Evolutionary conservation across 2,113 vertebrate genomes (phyloP).

Genomic region (Xiphias gladius): DNA sequence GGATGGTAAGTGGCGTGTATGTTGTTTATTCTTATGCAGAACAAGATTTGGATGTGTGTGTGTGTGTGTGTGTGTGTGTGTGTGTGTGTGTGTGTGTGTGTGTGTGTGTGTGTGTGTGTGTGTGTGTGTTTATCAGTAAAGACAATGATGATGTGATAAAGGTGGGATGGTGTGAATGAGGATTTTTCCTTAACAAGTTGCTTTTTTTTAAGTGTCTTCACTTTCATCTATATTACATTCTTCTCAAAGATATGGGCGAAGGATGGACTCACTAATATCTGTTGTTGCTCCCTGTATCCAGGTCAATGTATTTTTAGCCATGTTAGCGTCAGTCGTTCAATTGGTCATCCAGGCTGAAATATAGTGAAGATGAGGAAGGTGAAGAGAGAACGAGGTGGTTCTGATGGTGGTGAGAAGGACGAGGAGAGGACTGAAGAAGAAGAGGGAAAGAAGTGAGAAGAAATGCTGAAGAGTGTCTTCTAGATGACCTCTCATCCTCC

Average conservation of each 20-base stretch:
- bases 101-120: too few relatives aligned
- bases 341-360: not conserved
- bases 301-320: not conserved
- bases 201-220: not conserved
- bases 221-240: not conserved
- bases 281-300: not conserved
- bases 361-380: not conserved
- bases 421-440: not conserved
- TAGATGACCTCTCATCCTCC: too few relatives aligned
- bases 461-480: not conserved
- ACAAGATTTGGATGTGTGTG: not conserved
- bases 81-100: too few relatives aligned
- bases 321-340: not conserved
- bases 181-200: not conserved
- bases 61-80: not conserved
- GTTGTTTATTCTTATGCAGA: constrained; percentile 28
- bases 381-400: not conserved
- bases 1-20: constrained; percentile 35
- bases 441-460: not conserved
- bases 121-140: not conserved
- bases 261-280: not conserved
- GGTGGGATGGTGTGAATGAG: not conserved
- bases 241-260: not conserved
- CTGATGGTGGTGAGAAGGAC: not conserved
- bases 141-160: not conserved